Conservation (phyloP, 2,888 invertebrate species). For the Drosophila peninsularis region DNA sequence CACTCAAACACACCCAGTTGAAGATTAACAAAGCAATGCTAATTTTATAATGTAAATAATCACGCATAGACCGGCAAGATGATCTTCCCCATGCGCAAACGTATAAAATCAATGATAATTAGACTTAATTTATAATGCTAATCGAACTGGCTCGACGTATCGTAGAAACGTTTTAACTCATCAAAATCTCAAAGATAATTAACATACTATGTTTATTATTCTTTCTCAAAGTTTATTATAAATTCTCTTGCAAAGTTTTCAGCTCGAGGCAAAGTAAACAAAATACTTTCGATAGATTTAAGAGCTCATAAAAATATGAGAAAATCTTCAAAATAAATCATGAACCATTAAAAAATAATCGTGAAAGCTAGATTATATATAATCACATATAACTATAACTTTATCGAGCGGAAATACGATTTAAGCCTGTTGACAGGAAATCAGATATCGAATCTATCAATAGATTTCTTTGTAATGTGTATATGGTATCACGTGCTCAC, state of each 20-base stretch:
- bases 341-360: no score
- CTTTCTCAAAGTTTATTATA: constrained; percentile 31
- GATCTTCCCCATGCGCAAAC: constrained; percentile 18
- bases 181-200: constrained; percentile 52
- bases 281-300: constrained; percentile 31
- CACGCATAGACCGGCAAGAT: constrained; percentile 24
- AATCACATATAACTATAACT: no score
- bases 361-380: no score
- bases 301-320: no score
- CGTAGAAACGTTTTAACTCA: constrained; percentile 54
- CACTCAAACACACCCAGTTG: constrained; percentile 30
- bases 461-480: no score
- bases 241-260: constrained; percentile 21
- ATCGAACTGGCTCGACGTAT: constrained; percentile 61
- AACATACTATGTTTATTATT: constrained; percentile 58
- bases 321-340: no score
- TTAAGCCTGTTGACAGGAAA: no score
- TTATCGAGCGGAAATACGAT: no score
- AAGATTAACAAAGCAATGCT: constrained; percentile 73
- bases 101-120: constrained; percentile 71
- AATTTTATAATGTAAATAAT: constrained; percentile 72
- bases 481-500: no score
- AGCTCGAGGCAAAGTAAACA: constrained; percentile 51
- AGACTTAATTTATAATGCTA: constrained; percentile 76
- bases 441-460: no score